Evolutionary conservation across 2,888 invertebrate genomes (phyloP).

Genomic region (Candidula unifasciata): DNA sequence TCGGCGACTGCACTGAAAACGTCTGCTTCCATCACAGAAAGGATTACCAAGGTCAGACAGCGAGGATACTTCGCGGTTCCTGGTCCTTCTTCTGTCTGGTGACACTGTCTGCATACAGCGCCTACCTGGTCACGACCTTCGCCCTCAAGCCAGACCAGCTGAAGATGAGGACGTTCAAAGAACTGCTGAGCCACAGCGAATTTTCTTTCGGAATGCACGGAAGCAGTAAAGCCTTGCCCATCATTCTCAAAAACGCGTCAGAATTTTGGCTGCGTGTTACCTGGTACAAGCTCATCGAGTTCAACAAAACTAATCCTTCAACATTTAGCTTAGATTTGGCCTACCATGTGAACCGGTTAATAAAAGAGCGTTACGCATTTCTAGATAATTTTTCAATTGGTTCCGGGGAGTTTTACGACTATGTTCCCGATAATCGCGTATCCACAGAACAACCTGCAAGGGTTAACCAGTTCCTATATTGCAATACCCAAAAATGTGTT

Average conservation of each 20-base stretch:
- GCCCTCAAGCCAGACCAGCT: not conserved
- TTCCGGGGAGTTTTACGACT: slow-evolving; percentile 22
- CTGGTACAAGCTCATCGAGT: slow-evolving; percentile 14
- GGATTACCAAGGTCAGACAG: not conserved
- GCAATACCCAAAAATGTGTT: slow-evolving; percentile 28
- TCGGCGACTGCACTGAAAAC: slow-evolving; percentile 5
- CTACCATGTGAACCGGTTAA: slow-evolving; percentile 9
- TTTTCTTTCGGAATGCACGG: slow-evolving; percentile 25
- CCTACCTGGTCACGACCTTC: slow-evolving; percentile 12
- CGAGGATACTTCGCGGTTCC: slow-evolving; percentile 16
- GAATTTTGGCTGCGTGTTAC: not conserved
- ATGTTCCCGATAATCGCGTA: not conserved
- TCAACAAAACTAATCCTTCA: slow-evolving; percentile 28
- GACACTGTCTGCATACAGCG: slow-evolving; percentile 28
- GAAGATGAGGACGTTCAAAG: slow-evolving; percentile 13
- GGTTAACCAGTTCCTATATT: not conserved
- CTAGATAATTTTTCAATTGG: slow-evolving; percentile 26
- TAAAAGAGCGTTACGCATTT: slow-evolving; percentile 14
- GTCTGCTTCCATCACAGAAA: not conserved
- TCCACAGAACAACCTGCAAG: slow-evolving; percentile 10
- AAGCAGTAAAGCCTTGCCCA: not conserved
- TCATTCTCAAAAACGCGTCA: not conserved
- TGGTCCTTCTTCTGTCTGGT: slow-evolving; percentile 32
- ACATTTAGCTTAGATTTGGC: slow-evolving; percentile 11
- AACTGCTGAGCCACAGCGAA: slow-evolving; percentile 9